Conservation (phyloP, 2,797 vertebrate species). For the Myiothlypis chrysogaster region DNA sequence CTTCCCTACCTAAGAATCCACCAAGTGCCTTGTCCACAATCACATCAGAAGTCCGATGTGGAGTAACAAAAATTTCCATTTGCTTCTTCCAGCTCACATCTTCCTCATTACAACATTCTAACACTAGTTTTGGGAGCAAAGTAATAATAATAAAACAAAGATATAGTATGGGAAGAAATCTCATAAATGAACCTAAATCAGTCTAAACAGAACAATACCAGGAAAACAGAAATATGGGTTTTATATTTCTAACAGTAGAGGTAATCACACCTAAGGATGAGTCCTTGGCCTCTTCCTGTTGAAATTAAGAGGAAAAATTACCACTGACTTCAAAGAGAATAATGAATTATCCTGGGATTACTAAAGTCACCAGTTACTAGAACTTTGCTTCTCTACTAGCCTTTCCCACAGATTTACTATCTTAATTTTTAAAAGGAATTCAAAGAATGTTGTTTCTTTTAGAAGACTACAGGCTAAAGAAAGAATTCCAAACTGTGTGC, state of each 20-base stretch:
- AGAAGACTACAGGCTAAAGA: not conserved
- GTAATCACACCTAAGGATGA: not conserved
- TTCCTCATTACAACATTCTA: not conserved
- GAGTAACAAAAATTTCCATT: not conserved
- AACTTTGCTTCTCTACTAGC: slow-evolving; percentile 12
- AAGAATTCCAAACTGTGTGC: not conserved
- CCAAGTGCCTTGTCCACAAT: not conserved
- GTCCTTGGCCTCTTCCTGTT: slow-evolving; percentile 34
- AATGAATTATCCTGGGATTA: slow-evolving; percentile 40
- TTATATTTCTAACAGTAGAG: not conserved
- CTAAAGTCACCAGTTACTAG: not conserved
- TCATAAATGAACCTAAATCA: not conserved
- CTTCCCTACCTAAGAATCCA: not conserved
- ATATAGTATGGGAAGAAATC: not conserved
- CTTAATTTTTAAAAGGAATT: slow-evolving; percentile 5
- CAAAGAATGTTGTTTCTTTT: slow-evolving; percentile 44
- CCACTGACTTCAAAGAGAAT: slow-evolving; percentile 35
- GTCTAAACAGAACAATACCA: not conserved
- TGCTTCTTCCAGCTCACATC: not conserved
- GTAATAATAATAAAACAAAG: not conserved
- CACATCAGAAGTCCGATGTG: not conserved
- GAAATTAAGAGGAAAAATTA: not conserved
- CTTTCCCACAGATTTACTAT: slow-evolving; percentile 49
- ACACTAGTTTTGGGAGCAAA: not conserved
- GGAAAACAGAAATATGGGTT: not conserved